phyloP scores from a whole-genome alignment of 2,113 vertebrate genomes.

The Chaetorhynchus papuensis region DNA sequence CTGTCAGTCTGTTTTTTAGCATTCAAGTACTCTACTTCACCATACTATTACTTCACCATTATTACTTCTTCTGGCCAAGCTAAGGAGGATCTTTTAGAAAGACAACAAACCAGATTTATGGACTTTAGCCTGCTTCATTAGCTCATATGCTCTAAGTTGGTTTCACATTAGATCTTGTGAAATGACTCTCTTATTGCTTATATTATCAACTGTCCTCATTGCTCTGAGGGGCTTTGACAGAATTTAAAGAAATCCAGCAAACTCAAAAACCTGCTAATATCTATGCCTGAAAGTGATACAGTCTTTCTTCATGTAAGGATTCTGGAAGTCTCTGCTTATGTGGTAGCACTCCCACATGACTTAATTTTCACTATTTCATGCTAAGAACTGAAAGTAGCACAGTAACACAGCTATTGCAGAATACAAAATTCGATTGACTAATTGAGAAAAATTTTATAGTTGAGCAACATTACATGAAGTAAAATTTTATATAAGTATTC shows the following conservation, averaged over 20 bases:
- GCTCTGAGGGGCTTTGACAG: neutral
- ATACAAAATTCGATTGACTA: neutral
- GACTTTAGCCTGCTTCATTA: neutral
- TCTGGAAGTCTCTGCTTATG: neutral
- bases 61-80: neutral
- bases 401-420: neutral
- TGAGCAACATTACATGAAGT: neutral
- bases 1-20: neutral
- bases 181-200: neutral
- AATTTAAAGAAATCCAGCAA: slow-evolving; percentile 10
- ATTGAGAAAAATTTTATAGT: neutral
- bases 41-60: neutral
- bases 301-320: neutral
- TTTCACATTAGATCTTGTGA: neutral
- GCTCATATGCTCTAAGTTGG: neutral
- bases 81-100: neutral
- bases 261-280: neutral
- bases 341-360: neutral
- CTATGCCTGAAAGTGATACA: neutral
- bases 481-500: neutral
- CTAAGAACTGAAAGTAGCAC: neutral
- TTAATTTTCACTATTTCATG: neutral
- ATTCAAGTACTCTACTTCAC: neutral
- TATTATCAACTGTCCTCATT: neutral
- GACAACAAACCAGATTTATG: neutral